phyloP scores from a whole-genome alignment of 53 echinoderm and acorn worm genomes.

The Astropecten irregularis region DNA sequence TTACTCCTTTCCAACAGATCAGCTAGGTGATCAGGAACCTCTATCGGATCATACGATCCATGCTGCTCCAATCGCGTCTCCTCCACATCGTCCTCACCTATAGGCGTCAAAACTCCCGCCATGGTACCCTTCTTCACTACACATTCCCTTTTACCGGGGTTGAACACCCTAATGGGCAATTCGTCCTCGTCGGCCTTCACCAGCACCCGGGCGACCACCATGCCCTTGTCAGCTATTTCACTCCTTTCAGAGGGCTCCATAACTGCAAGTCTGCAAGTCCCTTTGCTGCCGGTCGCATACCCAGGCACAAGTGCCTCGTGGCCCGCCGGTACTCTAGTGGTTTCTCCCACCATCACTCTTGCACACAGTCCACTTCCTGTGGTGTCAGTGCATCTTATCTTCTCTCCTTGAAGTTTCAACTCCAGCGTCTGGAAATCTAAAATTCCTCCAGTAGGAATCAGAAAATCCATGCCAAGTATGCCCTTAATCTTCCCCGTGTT shows the following conservation, averaged over 20 bases:
- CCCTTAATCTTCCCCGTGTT: conserved; percentile 31
- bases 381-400: background rate
- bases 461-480: conserved; percentile 49
- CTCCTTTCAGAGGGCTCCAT: conserved; percentile 35
- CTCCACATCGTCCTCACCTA: conserved; percentile 21
- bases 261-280: background rate
- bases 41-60: background rate
- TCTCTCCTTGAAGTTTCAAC: conserved; percentile 1
- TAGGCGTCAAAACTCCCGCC: conserved; percentile 30
- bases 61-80: too few relatives aligned
- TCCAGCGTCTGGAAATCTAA: background rate
- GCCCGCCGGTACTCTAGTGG: conserved; percentile 24
- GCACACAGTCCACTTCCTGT: conserved; percentile 11
- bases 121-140: conserved; percentile 15
- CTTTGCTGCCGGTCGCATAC: background rate
- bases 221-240: conserved; percentile 18
- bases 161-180: conserved; percentile 44
- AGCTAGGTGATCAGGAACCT: conserved; percentile 28
- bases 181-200: background rate
- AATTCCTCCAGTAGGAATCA: background rate
- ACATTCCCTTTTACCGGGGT: conserved; percentile 30
- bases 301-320: conserved; percentile 42
- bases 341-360: conserved; percentile 21
- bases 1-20: conserved; percentile 40
- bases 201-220: conserved; percentile 52